These are phyloP conservation scores for Lepidocyrtinus sp. DNA, from an alignment of 2,888 invertebrate genomes.

Conservation along the genomic window DNA sequence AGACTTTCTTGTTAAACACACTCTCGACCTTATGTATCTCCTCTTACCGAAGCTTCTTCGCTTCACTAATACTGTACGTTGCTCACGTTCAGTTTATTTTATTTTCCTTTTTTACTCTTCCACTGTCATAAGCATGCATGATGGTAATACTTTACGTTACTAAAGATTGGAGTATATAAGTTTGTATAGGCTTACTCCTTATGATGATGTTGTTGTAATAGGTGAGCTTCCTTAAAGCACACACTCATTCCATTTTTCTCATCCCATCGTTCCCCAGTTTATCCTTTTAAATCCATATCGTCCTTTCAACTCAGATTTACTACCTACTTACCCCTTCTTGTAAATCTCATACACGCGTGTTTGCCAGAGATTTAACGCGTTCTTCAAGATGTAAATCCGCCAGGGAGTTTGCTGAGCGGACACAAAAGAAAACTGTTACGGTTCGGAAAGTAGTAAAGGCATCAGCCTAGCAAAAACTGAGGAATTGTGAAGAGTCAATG, in stretches of 20 bases:
- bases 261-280: constrained; percentile 40
- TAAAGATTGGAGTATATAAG: neutral
- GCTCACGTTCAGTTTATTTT: constrained; percentile 53
- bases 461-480: constrained; percentile 1
- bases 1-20: constrained; percentile 26
- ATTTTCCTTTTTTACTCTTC: constrained; percentile 48
- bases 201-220: constrained; percentile 7
- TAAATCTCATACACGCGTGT: constrained; percentile 51
- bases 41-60: constrained; percentile 5
- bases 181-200: neutral
- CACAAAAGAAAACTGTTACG: constrained; percentile 29
- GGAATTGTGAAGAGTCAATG: constrained; percentile 31
- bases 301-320: constrained; percentile 60
- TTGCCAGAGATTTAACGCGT: constrained; percentile 52
- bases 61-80: constrained; percentile 29
- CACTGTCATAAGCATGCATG: constrained; percentile 45
- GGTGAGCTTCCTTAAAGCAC: constrained; percentile 14
- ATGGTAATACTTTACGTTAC: constrained; percentile 13
- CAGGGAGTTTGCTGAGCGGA: constrained; percentile 34
- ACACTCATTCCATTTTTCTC: constrained; percentile 24
- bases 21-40: constrained; percentile 17
- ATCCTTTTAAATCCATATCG: constrained; percentile 62
- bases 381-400: constrained; percentile 51
- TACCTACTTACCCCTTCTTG: constrained; percentile 22
- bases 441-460: constrained; percentile 3